Percentiles rank a stretch among this genome's conserved stretches.
Evolutionary conservation across 2,888 invertebrate genomes (phyloP).

Genomic region (Digitonthophagus gazella): DNA sequence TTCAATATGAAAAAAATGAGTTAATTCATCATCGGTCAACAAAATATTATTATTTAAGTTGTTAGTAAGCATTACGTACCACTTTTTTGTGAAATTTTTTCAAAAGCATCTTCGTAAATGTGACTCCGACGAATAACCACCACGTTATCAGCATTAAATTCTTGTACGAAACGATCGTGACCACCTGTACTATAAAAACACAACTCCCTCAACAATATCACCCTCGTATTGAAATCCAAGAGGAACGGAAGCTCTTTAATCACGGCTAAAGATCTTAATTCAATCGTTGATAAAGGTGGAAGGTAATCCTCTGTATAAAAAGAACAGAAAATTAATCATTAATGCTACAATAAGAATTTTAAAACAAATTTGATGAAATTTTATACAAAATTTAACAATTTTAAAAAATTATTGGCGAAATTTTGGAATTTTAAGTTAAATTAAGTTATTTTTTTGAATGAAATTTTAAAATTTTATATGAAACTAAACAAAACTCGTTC

Average conservation of each 20-base stretch:
- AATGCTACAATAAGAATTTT: too few relatives aligned
- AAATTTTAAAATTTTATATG: too few relatives aligned
- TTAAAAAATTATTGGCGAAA: too few relatives aligned
- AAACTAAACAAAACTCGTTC: too few relatives aligned
- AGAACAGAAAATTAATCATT: too few relatives aligned
- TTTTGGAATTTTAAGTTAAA: too few relatives aligned
- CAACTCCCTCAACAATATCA: conserved; percentile 78
- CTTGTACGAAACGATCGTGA: conserved; percentile 44
- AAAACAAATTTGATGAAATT: too few relatives aligned
- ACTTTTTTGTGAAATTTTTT: conserved; percentile 86
- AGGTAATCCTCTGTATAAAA: conserved; percentile 63
- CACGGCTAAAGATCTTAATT: conserved; percentile 83
- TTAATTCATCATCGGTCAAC: too few relatives aligned
- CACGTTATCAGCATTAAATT: conserved; percentile 45
- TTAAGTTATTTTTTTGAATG: too few relatives aligned
- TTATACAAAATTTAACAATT: too few relatives aligned
- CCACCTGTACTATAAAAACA: conserved; percentile 48
- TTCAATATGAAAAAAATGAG: conserved; percentile 1
- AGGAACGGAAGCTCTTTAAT: conserved; percentile 93
- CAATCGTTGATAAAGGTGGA: conserved; percentile 82
- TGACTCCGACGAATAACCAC: conserved; percentile 83
- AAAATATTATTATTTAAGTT: neutral
- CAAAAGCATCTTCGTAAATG: conserved; percentile 98
- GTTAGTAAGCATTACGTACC: conserved; percentile 56
- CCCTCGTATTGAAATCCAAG: conserved; percentile 86